A percentile compares a stretch with the other conserved stretches of the same genome.
Evolutionary conservation across 2,797 vertebrate species (phyloP).

Genomic region (Aselliscus stoliczkanus): DNA sequence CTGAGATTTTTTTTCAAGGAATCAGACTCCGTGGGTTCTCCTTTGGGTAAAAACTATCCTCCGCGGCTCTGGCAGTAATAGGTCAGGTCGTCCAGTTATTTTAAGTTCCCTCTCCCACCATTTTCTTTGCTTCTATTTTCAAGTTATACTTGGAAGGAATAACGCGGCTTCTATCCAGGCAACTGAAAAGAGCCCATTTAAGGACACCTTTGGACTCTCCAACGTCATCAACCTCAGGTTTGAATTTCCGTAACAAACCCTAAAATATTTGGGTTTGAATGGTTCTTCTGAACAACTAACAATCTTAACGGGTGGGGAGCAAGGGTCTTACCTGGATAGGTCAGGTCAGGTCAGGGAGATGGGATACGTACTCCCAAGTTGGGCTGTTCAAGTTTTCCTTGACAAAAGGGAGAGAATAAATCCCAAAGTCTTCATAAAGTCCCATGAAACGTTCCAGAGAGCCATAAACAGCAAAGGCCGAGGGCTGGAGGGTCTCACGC

Average conservation of each 20-base stretch:
- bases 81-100: constrained; percentile 32
- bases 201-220: neutral
- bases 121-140: constrained; percentile 70
- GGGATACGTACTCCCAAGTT: neutral
- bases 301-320: neutral
- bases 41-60: neutral
- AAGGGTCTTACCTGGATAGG: neutral
- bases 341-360: neutral
- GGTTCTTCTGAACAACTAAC: neutral
- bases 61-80: constrained; percentile 44
- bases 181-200: neutral
- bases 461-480: neutral
- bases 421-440: neutral
- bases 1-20: neutral
- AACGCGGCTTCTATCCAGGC: neutral
- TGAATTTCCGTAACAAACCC: neutral
- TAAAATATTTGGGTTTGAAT: neutral
- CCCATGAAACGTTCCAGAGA: neutral
- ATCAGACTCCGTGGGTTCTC: neutral
- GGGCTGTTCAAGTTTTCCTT: neutral
- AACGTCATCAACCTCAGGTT: neutral
- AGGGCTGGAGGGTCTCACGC: neutral
- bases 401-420: neutral
- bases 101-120: constrained; percentile 25
- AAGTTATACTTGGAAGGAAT: neutral